phyloP scores from a whole-genome alignment of 2,888 invertebrate genomes.

The Carpatolechia fugitivella region DNA sequence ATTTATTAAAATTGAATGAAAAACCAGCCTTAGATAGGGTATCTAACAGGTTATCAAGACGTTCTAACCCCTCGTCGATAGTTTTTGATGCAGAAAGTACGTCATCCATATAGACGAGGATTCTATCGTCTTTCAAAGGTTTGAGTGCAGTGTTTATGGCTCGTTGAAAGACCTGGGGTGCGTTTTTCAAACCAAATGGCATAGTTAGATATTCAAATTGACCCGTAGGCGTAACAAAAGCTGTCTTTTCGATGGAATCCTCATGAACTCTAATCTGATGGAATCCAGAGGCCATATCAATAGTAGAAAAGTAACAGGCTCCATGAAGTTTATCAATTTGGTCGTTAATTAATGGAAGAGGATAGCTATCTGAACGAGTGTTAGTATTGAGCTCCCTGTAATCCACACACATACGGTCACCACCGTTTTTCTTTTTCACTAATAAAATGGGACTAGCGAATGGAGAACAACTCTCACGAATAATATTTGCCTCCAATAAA shows the following conservation, averaged over 20 bases:
- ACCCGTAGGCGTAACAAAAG: no score
- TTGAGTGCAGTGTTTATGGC: no score
- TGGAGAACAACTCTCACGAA: slow-evolving; percentile 2
- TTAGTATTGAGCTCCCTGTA: slow-evolving; percentile 1
- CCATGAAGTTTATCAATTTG: neutral
- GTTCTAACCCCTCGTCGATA: neutral
- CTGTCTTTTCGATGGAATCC: no score
- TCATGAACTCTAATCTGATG: no score
- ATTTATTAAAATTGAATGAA: neutral
- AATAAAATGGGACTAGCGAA: no score
- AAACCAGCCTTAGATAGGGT: neutral
- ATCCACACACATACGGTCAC: slow-evolving; percentile 4
- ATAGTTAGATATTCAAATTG: neutral
- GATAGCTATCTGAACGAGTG: neutral
- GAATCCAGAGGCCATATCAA: neutral
- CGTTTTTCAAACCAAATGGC: neutral
- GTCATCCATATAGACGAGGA: neutral
- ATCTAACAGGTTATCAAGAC: neutral
- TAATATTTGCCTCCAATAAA: neutral
- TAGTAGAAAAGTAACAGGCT: neutral
- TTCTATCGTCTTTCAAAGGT: no score
- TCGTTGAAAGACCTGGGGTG: neutral
- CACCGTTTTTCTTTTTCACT: neutral
- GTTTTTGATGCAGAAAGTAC: neutral
- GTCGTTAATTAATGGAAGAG: neutral